A percentile compares a stretch with the other conserved stretches of the same genome.
Conservation (phyloP, 1,140 invertebrate genomes). For the Vanessa tameamea region DNA sequence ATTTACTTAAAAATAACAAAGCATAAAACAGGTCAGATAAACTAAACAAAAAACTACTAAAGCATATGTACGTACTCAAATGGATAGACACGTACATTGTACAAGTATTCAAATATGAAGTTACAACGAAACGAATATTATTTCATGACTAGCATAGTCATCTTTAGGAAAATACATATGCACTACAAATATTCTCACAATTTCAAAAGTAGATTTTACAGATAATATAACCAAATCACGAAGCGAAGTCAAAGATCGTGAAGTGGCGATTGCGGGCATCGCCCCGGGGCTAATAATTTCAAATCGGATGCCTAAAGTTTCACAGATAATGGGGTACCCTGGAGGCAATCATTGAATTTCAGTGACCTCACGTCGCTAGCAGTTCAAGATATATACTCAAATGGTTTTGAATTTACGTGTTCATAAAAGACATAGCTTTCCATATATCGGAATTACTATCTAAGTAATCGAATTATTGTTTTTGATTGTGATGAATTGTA, state of each 20-base stretch:
- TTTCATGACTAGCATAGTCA: too few species aligned
- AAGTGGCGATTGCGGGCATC: constrained; percentile 22
- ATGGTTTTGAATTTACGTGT: constrained; percentile 4
- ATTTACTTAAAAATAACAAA: too few species aligned
- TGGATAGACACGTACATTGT: too few species aligned
- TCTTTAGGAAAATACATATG: not conserved
- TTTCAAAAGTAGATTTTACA: constrained; percentile 10
- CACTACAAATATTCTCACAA: not conserved
- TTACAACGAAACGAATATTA: too few species aligned
- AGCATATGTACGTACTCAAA: too few species aligned
- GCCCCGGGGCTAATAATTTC: constrained; percentile 28
- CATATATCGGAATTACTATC: not conserved
- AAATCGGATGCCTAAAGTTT: constrained; percentile 30
- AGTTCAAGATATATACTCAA: constrained; percentile 4
- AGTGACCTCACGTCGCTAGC: constrained; percentile 27
- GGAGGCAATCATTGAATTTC: constrained; percentile 31
- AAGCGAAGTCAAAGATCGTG: constrained; percentile 23
- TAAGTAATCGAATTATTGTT: too few species aligned
- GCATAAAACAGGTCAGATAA: too few species aligned
- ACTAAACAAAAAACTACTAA: too few species aligned
- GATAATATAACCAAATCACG: constrained; percentile 19
- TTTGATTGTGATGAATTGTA: too few species aligned
- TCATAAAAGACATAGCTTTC: not conserved
- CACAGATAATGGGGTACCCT: constrained; percentile 28
- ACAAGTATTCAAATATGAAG: too few species aligned